Evolutionary conservation across 1,140 invertebrate genomes (phyloP).

Genomic region (Panagrolaimus sp.): DNA sequence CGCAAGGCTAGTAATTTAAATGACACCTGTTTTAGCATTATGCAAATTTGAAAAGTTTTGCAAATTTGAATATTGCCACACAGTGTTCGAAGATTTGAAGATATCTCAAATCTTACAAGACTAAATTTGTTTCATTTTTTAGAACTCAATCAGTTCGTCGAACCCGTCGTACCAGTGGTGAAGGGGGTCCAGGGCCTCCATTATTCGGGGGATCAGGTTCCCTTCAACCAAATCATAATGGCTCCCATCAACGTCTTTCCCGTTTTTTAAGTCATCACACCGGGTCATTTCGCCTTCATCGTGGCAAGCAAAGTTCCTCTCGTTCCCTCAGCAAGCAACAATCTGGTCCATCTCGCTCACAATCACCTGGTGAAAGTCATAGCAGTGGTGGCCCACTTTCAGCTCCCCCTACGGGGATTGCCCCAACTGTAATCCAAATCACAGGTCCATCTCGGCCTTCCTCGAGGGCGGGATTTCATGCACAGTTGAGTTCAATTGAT

Average conservation of each 20-base stretch:
- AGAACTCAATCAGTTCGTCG: conserved; percentile 45
- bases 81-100: not conserved
- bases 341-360: conserved; percentile 14
- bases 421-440: conserved; percentile 30
- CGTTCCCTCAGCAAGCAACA: conserved; percentile 21
- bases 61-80: not conserved
- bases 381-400: not conserved
- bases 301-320: conserved; percentile 30
- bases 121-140: conserved; percentile 25
- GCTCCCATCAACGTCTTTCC: conserved; percentile 49
- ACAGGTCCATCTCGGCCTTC: conserved; percentile 28
- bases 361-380: conserved; percentile 19
- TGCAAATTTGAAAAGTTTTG: not conserved
- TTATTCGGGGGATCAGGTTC: conserved; percentile 34
- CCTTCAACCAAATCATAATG: conserved; percentile 49
- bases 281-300: conserved; percentile 45
- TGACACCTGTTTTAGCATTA: not conserved
- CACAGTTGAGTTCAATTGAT: not conserved
- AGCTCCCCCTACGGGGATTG: conserved; percentile 3
- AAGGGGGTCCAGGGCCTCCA: conserved; percentile 31
- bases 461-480: not conserved
- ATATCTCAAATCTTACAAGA: not conserved
- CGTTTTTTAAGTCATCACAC: conserved; percentile 48
- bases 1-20: conserved; percentile 43
- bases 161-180: conserved; percentile 27